These are phyloP conservation scores for Martes martes DNA, from an alignment of 2,113 vertebrate genomes.

Conservation along the genomic window DNA sequence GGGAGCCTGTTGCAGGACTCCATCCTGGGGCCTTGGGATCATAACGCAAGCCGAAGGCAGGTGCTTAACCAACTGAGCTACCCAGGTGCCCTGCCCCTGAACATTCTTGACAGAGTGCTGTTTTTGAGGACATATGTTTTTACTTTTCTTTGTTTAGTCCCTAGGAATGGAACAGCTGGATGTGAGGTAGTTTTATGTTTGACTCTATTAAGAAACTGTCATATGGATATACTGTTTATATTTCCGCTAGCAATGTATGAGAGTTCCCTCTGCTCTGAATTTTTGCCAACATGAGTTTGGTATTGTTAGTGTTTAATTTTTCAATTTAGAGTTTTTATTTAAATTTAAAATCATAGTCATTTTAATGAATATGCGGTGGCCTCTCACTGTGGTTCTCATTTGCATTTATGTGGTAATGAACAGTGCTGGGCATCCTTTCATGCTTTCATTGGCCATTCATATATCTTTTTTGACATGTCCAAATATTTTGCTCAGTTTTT, in stretches of 20 bases:
- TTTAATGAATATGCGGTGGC: not conserved
- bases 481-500: not conserved
- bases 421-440: not conserved
- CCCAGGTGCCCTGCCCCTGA: not conserved
- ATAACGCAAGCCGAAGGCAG: not conserved
- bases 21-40: not conserved
- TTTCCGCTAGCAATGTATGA: not conserved
- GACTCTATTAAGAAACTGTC: slow-evolving; percentile 39
- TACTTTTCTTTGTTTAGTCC: not conserved
- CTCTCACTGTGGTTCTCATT: not conserved
- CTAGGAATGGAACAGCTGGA: not conserved
- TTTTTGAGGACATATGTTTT: not conserved
- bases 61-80: not conserved
- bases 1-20: not conserved
- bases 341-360: not conserved
- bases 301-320: not conserved
- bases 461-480: not conserved
- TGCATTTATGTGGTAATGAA: not conserved
- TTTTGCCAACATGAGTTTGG: not conserved
- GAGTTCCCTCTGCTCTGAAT: not conserved
- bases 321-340: not conserved
- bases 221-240: slow-evolving; percentile 1
- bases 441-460: not conserved
- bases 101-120: not conserved
- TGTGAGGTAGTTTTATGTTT: slow-evolving; percentile 23